These are phyloP conservation scores for Melanerpes formicivorus DNA, from an alignment of 2,113 vertebrate species.

Conservation along the genomic window DNA sequence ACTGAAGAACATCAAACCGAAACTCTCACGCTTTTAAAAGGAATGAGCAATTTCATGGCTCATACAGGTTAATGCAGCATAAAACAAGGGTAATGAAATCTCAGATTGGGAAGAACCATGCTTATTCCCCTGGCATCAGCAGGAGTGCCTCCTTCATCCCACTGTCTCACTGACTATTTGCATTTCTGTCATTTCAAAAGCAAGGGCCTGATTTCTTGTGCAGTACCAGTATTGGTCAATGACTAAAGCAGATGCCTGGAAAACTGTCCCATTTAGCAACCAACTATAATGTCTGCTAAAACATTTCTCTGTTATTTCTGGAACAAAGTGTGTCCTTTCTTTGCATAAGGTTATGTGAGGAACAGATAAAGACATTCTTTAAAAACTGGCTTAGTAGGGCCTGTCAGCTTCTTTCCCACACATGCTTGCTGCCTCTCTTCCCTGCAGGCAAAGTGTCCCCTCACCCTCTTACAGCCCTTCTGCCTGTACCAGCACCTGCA, in stretches of 20 bases:
- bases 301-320: not conserved
- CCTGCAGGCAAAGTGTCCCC: not conserved
- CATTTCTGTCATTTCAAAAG: not conserved
- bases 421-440: not conserved
- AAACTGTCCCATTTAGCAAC: not conserved
- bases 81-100: not conserved
- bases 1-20: not conserved
- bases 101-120: not conserved
- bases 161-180: not conserved
- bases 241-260: not conserved
- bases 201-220: not conserved
- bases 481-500: not conserved
- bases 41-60: conserved; percentile 8
- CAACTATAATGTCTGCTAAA: not conserved
- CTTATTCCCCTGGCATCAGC: not conserved
- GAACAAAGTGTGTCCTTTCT: not conserved
- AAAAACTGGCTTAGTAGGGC: not conserved
- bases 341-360: not conserved
- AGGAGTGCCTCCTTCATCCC: not conserved
- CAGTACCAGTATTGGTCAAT: not conserved
- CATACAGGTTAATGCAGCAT: not conserved
- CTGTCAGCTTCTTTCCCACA: not conserved
- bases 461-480: not conserved
- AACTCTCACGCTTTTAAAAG: not conserved
- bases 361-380: not conserved